Evolutionary conservation across 2,888 invertebrate species (phyloP).

Genomic region (Pammene fasciana): DNA sequence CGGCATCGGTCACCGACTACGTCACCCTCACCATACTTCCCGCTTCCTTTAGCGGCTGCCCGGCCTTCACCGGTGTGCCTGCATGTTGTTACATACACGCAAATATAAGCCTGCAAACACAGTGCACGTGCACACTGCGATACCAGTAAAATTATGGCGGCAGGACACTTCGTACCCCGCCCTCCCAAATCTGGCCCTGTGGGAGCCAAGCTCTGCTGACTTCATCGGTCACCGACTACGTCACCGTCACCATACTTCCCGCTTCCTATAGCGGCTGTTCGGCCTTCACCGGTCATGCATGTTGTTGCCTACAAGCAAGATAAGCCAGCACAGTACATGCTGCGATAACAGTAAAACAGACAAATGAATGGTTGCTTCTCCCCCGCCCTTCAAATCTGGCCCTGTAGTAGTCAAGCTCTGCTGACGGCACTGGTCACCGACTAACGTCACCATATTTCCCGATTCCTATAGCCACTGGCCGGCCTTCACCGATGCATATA

Average conservation of each 20-base stretch:
- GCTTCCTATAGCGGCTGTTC: background rate
- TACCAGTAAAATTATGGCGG: constrained; percentile 4
- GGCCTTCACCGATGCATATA: background rate
- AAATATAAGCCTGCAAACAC: constrained; percentile 8
- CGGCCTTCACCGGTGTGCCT: constrained; percentile 61
- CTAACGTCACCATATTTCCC: background rate
- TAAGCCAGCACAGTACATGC: too few species aligned
- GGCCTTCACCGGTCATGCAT: background rate
- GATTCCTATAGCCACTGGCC: background rate
- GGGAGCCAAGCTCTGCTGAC: background rate
- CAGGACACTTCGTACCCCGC: too few species aligned
- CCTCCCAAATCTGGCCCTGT: too few species aligned
- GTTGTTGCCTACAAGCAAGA: too few species aligned
- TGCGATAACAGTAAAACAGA: too few species aligned
- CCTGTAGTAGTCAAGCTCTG: background rate
- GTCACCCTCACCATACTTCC: constrained; percentile 65
- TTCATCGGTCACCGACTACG: background rate
- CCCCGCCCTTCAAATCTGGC: too few species aligned
- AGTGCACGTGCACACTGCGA: constrained; percentile 9
- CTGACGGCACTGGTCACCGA: background rate
- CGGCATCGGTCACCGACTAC: constrained; percentile 35
- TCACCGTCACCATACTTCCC: background rate
- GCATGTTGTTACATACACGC: constrained; percentile 37
- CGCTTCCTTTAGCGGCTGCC: constrained; percentile 69
- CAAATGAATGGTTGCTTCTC: too few species aligned